Evolutionary conservation across 2,888 invertebrate genomes (phyloP), one percentile per base, ranked within the genome.

Genomic region (Didymodactylos carnosus): DNA sequence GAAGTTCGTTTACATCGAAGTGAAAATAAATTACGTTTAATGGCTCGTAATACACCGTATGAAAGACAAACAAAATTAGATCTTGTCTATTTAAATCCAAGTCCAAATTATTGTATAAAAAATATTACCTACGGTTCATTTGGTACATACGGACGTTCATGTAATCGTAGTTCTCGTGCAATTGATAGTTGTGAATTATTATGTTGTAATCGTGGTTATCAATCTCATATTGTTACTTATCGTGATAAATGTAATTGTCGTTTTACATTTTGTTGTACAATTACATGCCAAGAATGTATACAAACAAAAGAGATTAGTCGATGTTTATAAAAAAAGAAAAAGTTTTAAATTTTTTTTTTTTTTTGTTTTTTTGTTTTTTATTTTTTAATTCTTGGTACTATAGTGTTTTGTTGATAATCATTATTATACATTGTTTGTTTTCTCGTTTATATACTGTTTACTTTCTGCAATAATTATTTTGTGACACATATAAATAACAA

Each of bases 191-290:
- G 92, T 82, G 87, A 89, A 19, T 85, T 92, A 53, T 87, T 92
- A 72, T 92, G 92, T 84, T 92, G 92, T 82, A 92, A 91, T 0
- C 87, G 92, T 75, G 92, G 92, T 16, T 82, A 82, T 76, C 90
- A 91, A 81, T 92, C 91, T 8, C 84, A 90, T 74, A 88, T 91
- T 3, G 86, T 88, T 46, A 89, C 91, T 79, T 89, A 91, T 76
- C 89, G 89, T 79, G 91, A 91, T 81, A 91, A 92, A 82, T 92
- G 92, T 84, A 88, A 89, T 80, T 92, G 92, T 82, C 88, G 89
- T 78, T 92, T 92, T 82, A 90, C 91, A 76, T 92, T 92, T 92
- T 92, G 92, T 84, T 92, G 92, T 84, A 87, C 88, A 77, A 92
- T 92, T 5, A 88, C 89, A 79, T 92, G 92, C 84, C 89, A 91